Conservation (phyloP, 64 coral and sea anemone species). For the Acropora yongei region DNA sequence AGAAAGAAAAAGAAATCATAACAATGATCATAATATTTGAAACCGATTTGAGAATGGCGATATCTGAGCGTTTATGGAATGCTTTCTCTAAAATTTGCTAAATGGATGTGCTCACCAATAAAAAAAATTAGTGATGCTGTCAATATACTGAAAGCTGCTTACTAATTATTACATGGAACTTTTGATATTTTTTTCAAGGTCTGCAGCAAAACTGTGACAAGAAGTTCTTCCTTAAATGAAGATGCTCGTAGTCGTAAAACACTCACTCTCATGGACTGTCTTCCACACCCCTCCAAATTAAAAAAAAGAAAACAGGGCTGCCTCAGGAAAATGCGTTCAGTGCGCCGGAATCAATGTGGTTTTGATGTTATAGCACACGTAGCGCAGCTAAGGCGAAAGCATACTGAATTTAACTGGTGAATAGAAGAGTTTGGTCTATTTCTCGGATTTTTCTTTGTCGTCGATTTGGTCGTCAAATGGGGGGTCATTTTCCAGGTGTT, state of each 20-base stretch:
- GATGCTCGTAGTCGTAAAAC: background rate
- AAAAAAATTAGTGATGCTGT: too few relatives aligned
- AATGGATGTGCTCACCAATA: too few relatives aligned
- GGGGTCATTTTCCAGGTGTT: too few relatives aligned
- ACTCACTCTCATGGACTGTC: background rate
- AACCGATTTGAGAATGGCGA: too few relatives aligned
- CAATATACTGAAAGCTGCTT: too few relatives aligned
- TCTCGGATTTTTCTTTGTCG: too few relatives aligned
- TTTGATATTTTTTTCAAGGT: conserved; percentile 9
- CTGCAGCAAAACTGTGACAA: conserved; percentile 41
- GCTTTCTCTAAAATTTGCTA: too few relatives aligned
- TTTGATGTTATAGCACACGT: conserved; percentile 62
- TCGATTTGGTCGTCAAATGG: too few relatives aligned
- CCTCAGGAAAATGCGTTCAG: background rate
- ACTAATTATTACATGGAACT: background rate
- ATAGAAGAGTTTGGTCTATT: background rate
- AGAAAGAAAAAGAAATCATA: too few relatives aligned
- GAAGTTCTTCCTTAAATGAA: background rate
- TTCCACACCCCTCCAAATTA: conserved; percentile 69
- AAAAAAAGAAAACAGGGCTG: conserved; percentile 42
- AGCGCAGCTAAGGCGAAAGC: conserved; percentile 55
- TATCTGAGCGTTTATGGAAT: too few relatives aligned
- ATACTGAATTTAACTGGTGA: conserved; percentile 75
- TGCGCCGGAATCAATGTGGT: conserved; percentile 23
- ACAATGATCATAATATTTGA: too few relatives aligned